Evolutionary conservation across 2,113 vertebrate genomes (phyloP), one percentile per base, ranked within the genome.

Genomic region (Desmodus rotundus): DNA sequence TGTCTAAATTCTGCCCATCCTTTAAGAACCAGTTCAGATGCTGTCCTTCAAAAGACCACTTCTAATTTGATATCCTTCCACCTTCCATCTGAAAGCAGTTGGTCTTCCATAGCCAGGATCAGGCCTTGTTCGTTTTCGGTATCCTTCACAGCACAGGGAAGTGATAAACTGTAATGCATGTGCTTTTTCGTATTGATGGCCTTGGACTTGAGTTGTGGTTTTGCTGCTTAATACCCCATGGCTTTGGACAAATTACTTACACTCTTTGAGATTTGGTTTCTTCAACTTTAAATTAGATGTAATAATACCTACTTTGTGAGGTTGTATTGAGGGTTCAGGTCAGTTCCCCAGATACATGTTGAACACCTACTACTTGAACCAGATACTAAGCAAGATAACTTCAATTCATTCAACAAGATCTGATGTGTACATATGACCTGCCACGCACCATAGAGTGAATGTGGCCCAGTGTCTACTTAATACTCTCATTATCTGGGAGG

Each of bases 21-120:
- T 92, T 96, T 20, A 95, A 81, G 72, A 95, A 94, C 89, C 43
- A 83, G 63, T 58, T 93, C 47, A 97, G n/a, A 89, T 84, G 65
- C 77, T 70, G 43, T 91, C 89, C 83, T 96, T 95, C 74, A 91
- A 56, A 95, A 92, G 50, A 87, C 68, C 72, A 1, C 88, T 94
- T 78, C 82, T 95, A 56, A 83, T 95, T 92, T 96, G 93, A 90
- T 77, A 81, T n/a, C 31, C 47, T n/a, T 85, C 4, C 81, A 12
- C 65, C 67, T 93, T 95, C 58, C 13, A 81, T 93, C 50, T n/a
- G 33, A 84, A 93, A 91, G 31, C 65, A 73, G 43, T 92, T 92
- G 47, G 68, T 56, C 41, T 72, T 94, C 72, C 26, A 78, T 8
- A 73, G 58, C 65, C 45, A 77, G 58, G 13, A 85, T 89, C 9